Base-by-base conservation (phyloP, 2,113 vertebrate genomes). In the Emberiza fucata region DNA sequence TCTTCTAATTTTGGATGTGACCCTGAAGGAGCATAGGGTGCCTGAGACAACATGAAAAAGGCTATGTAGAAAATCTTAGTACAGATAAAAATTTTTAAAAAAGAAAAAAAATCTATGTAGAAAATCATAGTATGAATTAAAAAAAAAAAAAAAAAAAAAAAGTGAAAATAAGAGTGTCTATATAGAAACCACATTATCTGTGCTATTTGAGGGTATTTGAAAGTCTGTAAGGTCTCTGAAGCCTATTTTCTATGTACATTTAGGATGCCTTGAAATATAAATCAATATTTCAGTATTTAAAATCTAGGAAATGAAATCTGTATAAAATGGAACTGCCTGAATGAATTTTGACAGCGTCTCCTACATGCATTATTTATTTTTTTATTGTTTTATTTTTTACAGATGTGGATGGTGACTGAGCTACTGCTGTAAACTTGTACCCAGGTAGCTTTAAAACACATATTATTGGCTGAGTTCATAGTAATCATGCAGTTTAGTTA, bases 331-430 rank as follows among this genome's bases (percentile, higher is more conserved):
- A 94, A 83, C 63, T 78, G 64, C 51, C 21, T 0, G 0, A 66
- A 93, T 83, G 19, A 90, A 81, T 94, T 94, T 65, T 94, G 92
- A 93, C 88, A 87, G 57, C 8, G 42, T n/a, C 72, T 90, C 47
- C 77, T 93, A n/a, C 64, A 73, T 59, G 39, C 21, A 60, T 85
- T 92, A 90, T 96, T 91, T 95, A 77, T 66, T 90, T 96, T 96
- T 91, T 82, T 76, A 79, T 73, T 92, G 59, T 28, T 88, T 88
- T 83, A 31, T 69, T 92, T 97, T 96, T 92, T 95, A 51, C 75
- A 92, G 88, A 68, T 88, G 72, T 78, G 28, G 40, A 66, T 47
- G 79, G 44, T 83, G 80, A 83, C 78, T 88, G 50, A 88, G 15
- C 27, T 33, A 31, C 68, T 83, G 70, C 57, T 15, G 16, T 68